Conservation (phyloP, 2,797 vertebrate species). For the Spinibarbus caldwelli region DNA sequence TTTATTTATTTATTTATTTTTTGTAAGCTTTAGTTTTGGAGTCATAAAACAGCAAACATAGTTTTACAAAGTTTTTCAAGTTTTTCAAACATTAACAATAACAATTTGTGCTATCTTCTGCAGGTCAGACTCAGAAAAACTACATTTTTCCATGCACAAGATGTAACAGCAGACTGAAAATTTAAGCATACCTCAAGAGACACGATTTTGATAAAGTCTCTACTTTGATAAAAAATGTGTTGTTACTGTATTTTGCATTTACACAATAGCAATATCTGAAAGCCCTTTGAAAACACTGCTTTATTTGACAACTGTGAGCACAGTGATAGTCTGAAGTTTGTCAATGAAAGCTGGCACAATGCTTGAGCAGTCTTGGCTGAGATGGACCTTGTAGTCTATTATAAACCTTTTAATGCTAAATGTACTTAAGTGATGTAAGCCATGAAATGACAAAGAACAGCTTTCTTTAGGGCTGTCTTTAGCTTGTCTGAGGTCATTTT, state of each 20-base stretch:
- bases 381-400: constrained; percentile 43
- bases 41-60: background rate
- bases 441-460: constrained; percentile 30
- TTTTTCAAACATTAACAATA: background rate
- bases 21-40: background rate
- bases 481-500: constrained; percentile 23
- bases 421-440: constrained; percentile 24
- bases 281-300: constrained; percentile 35
- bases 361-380: constrained; percentile 14
- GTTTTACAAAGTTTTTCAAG: no score
- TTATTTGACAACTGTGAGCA: constrained; percentile 30
- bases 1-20: no score
- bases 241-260: background rate
- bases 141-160: background rate
- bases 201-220: background rate
- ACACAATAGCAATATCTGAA: constrained; percentile 39
- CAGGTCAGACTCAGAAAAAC: background rate
- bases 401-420: constrained; percentile 48
- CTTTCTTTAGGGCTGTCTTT: background rate
- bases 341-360: constrained; percentile 24
- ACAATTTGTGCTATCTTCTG: background rate
- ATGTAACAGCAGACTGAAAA: background rate
- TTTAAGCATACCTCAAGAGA: background rate
- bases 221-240: background rate
- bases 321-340: constrained; percentile 7